Evolutionary conservation across 2,888 invertebrate genomes (phyloP), one percentile per base, ranked within the genome.

Genomic region (Sphinx pinastri): DNA sequence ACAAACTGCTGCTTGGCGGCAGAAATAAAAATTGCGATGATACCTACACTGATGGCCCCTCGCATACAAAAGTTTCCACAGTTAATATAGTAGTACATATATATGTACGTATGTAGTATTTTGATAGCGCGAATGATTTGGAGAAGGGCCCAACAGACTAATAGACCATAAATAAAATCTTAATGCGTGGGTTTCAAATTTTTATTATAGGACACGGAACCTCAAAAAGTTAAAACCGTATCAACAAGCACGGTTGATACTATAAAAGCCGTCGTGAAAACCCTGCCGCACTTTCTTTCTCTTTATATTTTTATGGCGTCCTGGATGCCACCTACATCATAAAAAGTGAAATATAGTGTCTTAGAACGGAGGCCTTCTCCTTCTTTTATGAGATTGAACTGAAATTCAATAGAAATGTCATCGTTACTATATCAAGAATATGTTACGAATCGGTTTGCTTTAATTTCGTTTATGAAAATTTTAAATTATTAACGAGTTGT

Each of bases 271-370:
- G 72, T 83, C 88, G 82, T 91, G 88, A 91, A 89, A 88, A 84
- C 79, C 81, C 79, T 81, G 79, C 81, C 81, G 79, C 85, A 87
- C 85, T 90, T 88, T 89, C 86, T 85, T 86, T 89, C 84, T 88
- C 86, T 86, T 86, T 88, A 89, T 88, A 88, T 88, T 88, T 89
- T 91, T 89, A 90, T 85, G 82, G 83, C 85, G 83, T 84, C 85
- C 84, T 84, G 82, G 88, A 87, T 89, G 87, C 89, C 86, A 88
- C 88, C 90, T 88, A 89, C 86, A 84, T 88, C 90, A 91, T 92
- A 93, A 92, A 92, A 92, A 90, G 85, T 93, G 90, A 92, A 90
- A 91, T 92, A 93, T 91, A 86, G 87, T 88, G 84, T 89, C 90
- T 87, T 86, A 82, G 83, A 88, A 84, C 84, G 89, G 89, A 89